phyloP scores from a whole-genome alignment of 2,888 invertebrate species.

The Drosophila hamatofila region DNA sequence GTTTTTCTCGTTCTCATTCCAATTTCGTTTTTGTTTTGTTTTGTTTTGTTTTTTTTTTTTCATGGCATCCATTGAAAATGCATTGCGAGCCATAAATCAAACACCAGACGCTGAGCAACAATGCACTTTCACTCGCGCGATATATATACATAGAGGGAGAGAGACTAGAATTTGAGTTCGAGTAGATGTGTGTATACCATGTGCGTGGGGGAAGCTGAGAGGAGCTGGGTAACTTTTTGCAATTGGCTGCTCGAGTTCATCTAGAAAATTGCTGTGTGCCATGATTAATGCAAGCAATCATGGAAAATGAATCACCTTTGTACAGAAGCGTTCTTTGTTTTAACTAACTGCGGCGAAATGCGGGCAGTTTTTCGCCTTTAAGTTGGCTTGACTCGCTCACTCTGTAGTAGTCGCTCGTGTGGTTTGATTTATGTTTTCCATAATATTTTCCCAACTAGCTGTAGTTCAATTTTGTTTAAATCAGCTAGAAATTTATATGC shows the following conservation, averaged over 20 bases:
- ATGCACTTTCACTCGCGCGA: slow-evolving; percentile 48
- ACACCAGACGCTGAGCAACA: slow-evolving; percentile 25
- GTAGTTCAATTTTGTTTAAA: neutral
- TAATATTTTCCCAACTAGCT: neutral
- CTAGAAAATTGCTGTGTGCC: slow-evolving; percentile 41
- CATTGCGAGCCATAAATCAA: slow-evolving; percentile 55
- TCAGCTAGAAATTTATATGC: neutral
- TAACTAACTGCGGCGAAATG: neutral
- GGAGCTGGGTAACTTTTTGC: slow-evolving; percentile 9
- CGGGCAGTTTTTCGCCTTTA: neutral
- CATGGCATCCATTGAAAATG: slow-evolving; percentile 30
- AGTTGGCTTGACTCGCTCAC: neutral
- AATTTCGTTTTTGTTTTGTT: slow-evolving; percentile 2
- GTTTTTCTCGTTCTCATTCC: slow-evolving; percentile 18
- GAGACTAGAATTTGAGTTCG: slow-evolving; percentile 5
- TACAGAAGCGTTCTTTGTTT: slow-evolving; percentile 10
- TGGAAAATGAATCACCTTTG: slow-evolving; percentile 33
- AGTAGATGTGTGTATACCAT: neutral
- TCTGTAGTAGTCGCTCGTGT: neutral
- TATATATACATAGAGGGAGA: neutral
- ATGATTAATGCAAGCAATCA: slow-evolving; percentile 44
- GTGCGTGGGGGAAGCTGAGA: neutral
- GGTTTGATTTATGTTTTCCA: slow-evolving; percentile 11
- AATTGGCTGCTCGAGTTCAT: slow-evolving; percentile 33
- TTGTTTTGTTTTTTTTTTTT: neutral